A percentile compares a stretch with the other conserved stretches of the same genome.
phyloP scores from a whole-genome alignment of 2,797 vertebrate species.

The Gymnothorax javanicus region DNA sequence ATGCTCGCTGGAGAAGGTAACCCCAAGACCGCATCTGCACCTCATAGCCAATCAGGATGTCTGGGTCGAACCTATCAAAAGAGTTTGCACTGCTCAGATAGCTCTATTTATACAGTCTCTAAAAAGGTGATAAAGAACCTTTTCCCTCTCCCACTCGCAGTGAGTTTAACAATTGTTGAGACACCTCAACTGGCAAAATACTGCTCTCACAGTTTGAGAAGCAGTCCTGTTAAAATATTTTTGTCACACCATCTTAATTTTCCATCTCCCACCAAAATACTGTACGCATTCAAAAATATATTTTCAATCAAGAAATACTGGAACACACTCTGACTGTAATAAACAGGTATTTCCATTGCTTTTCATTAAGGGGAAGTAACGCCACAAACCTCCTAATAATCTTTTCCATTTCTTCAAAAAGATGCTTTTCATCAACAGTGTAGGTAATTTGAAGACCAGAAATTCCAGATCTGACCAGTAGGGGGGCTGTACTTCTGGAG shows the following conservation, averaged over 20 bases:
- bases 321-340: background rate
- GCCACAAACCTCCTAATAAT: slow-evolving; percentile 83
- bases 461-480: slow-evolving; percentile 92
- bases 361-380: background rate
- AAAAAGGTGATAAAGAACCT: background rate
- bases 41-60: slow-evolving; percentile 96
- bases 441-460: slow-evolving; percentile 89
- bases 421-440: slow-evolving; percentile 84
- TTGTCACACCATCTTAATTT: background rate
- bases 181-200: too few species aligned
- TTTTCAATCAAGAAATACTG: background rate
- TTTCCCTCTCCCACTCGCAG: background rate
- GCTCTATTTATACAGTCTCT: background rate
- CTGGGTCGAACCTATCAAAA: slow-evolving; percentile 87
- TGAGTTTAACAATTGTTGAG: background rate
- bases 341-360: background rate
- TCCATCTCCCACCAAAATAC: background rate
- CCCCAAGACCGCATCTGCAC: slow-evolving; percentile 98
- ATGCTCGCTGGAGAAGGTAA: slow-evolving; percentile 92
- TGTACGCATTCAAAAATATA: background rate
- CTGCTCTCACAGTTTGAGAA: background rate
- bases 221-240: background rate
- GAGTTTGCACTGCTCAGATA: background rate
- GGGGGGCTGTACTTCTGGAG: slow-evolving; percentile 77
- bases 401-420: slow-evolving; percentile 86